Evolutionary conservation across 2,888 invertebrate species (phyloP), one percentile per base, ranked within the genome.

Genomic region (Pyrgus malvae): DNA sequence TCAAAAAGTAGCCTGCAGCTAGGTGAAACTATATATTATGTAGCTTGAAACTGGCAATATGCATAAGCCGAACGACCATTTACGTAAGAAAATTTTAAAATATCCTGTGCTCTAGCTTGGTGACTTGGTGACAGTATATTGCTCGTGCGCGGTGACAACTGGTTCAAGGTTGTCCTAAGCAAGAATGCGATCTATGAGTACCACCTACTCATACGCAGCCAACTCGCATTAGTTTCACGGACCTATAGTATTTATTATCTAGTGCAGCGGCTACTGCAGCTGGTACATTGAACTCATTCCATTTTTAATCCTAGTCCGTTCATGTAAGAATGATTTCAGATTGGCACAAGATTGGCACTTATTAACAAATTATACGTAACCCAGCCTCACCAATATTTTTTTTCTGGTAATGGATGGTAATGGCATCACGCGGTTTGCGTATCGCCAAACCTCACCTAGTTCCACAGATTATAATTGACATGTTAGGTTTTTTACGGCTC

Each of bases 391-490:
- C n/a, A n/a, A n/a, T n/a, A n/a, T n/a, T n/a, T n/a, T n/a, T n/a
- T n/a, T n/a, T n/a, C n/a, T n/a, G n/a, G n/a, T n/a, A n/a, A n/a
- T n/a, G n/a, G n/a, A n/a, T n/a, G n/a, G n/a, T n/a, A n/a, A n/a
- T n/a, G n/a, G n/a, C n/a, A n/a, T n/a, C n/a, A n/a, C n/a, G n/a
- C n/a, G n/a, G n/a, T n/a, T n/a, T n/a, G n/a, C n/a, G n/a, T n/a
- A n/a, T n/a, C n/a, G n/a, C n/a, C n/a, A n/a, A n/a, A n/a, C n/a
- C n/a, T 35, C 14, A 29, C n/a, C 51, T 25, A 23, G 53, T 53
- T 45, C 45, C 53, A 53, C 53, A 45, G 53, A 53, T 46, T 31
- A 53, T 53, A 53, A 53, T 53, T 53, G 53, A 53, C 53, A 40
- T 53, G 45, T 53, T 53, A 31, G 37, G 38, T 46, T 53, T 45